Evolutionary conservation across 2,113 vertebrate genomes (phyloP).

Genomic region (Oreochromis tanganicae): DNA sequence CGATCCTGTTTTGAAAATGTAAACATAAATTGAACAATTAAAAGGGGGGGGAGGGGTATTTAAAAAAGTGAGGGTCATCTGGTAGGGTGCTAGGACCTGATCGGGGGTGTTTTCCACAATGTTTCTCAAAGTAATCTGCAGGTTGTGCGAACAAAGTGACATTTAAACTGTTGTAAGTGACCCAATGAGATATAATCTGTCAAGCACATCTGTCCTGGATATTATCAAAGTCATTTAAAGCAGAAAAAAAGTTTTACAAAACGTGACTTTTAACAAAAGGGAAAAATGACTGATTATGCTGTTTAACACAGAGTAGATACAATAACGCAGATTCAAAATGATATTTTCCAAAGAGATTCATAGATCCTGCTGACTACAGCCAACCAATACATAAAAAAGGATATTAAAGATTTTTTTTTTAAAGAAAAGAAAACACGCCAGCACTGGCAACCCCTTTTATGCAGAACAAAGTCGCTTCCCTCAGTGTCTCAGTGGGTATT

Average conservation of each 20-base stretch:
- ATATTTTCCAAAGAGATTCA: not conserved
- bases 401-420: not conserved
- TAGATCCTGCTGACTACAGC: not conserved
- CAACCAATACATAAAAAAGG: not conserved
- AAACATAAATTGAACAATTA: too few relatives aligned
- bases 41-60: too few relatives aligned
- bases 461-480: not conserved
- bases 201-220: not conserved
- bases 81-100: not conserved
- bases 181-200: rapidly evolving
- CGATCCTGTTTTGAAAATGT: too few relatives aligned
- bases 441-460: not conserved
- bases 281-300: not conserved
- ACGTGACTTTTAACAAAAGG: not conserved
- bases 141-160: not conserved
- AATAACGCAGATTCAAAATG: not conserved
- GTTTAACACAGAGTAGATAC: too few relatives aligned
- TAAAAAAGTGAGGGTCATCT: not conserved
- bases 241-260: not conserved
- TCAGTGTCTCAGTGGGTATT: rapidly evolving
- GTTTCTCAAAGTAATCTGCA: not conserved
- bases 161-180: rapidly evolving
- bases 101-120: not conserved
- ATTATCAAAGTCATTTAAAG: not conserved
- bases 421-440: not conserved